Evolutionary conservation across 2,797 vertebrate species (phyloP).

Genomic region (Natrix natrix): DNA sequence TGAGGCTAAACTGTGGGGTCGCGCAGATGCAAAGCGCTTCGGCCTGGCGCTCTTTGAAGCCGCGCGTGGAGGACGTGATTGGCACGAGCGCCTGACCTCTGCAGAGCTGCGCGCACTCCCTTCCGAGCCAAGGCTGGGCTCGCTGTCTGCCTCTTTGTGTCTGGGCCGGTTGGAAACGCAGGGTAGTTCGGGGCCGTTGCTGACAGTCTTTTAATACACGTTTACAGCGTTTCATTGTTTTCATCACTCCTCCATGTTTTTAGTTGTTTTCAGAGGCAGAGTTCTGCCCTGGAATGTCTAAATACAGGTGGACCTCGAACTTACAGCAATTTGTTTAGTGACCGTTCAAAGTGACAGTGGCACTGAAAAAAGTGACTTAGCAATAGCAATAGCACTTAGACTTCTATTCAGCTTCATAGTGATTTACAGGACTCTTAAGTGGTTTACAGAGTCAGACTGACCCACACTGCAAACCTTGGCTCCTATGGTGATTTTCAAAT

Average conservation of each 20-base stretch:
- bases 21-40: neutral
- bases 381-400: neutral
- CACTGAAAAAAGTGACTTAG: neutral
- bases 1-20: neutral
- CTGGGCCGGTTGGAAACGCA: neutral
- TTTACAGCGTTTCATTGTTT: neutral
- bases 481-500: neutral
- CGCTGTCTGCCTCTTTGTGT: neutral
- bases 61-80: neutral
- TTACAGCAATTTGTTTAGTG: neutral
- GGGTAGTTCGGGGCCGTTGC: neutral
- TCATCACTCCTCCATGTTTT: neutral
- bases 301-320: neutral
- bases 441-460: neutral
- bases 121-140: too few species aligned
- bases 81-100: neutral
- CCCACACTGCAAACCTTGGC: neutral
- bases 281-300: neutral
- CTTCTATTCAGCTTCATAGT: neutral
- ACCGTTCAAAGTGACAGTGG: neutral
- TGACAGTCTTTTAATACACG: neutral
- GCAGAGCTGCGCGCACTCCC: neutral
- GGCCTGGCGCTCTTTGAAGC: neutral
- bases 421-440: neutral
- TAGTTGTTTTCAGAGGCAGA: too few species aligned